These are phyloP conservation scores for Melinaea marsaeus DNA, from an alignment of 2,888 invertebrate genomes.

Conservation along the genomic window DNA sequence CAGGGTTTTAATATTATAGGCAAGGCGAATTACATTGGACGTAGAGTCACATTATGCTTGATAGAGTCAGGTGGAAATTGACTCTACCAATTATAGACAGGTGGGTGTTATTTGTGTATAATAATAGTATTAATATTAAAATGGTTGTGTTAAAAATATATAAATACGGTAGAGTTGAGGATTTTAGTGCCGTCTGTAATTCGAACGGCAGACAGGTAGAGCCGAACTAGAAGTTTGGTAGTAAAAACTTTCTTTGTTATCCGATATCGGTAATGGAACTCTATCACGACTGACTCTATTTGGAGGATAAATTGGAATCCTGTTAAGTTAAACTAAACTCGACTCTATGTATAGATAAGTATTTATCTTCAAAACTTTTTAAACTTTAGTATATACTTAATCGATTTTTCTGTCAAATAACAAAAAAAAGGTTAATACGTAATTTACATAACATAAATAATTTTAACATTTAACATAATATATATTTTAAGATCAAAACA, in stretches of 20 bases:
- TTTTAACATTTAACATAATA: too few relatives aligned
- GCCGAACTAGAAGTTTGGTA: slow-evolving; percentile 59
- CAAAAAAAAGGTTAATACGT: too few relatives aligned
- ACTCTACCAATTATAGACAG: not conserved
- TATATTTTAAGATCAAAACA: not conserved
- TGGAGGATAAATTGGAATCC: slow-evolving; percentile 43
- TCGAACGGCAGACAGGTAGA: slow-evolving; percentile 67
- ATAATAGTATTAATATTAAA: not conserved
- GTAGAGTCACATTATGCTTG: slow-evolving; percentile 18
- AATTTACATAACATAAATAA: too few relatives aligned
- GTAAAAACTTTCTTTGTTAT: slow-evolving; percentile 77
- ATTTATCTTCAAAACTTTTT: too few relatives aligned
- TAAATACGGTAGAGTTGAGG: slow-evolving; percentile 17
- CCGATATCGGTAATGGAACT: slow-evolving; percentile 64
- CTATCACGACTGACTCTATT: slow-evolving; percentile 54
- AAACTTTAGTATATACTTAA: too few relatives aligned
- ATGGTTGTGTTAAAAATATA: slow-evolving; percentile 12
- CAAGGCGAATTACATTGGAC: slow-evolving; percentile 35
- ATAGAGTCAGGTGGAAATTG: slow-evolving; percentile 19
- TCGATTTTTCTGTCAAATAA: too few relatives aligned
- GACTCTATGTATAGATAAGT: not conserved
- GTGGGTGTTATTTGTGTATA: not conserved
- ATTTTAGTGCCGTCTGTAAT: slow-evolving; percentile 66
- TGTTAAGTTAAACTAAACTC: slow-evolving; percentile 26
- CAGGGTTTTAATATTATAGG: slow-evolving; percentile 41